phyloP scores from a whole-genome alignment of 2,888 invertebrate genomes.

The Scrobipalpa atriplicella region DNA sequence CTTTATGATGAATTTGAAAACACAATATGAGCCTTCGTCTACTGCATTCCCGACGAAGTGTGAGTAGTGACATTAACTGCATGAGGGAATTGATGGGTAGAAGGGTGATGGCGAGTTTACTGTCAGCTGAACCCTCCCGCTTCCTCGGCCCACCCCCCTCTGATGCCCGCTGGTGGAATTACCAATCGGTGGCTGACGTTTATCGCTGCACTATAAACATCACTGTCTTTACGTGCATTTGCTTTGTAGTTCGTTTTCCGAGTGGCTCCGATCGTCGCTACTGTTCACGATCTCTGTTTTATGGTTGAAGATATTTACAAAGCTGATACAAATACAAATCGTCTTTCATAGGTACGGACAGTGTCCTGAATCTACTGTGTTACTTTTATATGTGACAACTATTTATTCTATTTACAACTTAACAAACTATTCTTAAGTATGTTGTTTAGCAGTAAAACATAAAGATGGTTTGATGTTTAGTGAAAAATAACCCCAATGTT shows the following conservation, averaged over 20 bases:
- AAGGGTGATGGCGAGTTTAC: slow-evolving; percentile 58
- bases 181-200: slow-evolving; percentile 26
- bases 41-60: slow-evolving; percentile 25
- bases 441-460: too few species aligned
- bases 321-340: not conserved
- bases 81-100: slow-evolving; percentile 58
- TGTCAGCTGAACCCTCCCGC: slow-evolving; percentile 35
- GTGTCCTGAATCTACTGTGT: not conserved
- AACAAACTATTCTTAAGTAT: too few species aligned
- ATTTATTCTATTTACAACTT: not conserved
- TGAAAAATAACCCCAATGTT: too few species aligned
- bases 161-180: not conserved
- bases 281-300: slow-evolving; percentile 22
- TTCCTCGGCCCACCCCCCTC: slow-evolving; percentile 22
- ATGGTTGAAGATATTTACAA: slow-evolving; percentile 15
- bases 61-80: slow-evolving; percentile 61
- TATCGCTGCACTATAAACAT: slow-evolving; percentile 34
- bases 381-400: not conserved
- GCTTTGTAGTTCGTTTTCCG: slow-evolving; percentile 24
- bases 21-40: slow-evolving; percentile 16
- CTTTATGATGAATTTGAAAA: slow-evolving; percentile 24
- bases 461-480: too few species aligned
- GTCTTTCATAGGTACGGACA: slow-evolving; percentile 9
- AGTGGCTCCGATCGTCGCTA: slow-evolving; percentile 15
- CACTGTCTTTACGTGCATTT: slow-evolving; percentile 24